Evolutionary conservation across 2,113 vertebrate species (phyloP).

Genomic region (Dissostichus mawsoni): DNA sequence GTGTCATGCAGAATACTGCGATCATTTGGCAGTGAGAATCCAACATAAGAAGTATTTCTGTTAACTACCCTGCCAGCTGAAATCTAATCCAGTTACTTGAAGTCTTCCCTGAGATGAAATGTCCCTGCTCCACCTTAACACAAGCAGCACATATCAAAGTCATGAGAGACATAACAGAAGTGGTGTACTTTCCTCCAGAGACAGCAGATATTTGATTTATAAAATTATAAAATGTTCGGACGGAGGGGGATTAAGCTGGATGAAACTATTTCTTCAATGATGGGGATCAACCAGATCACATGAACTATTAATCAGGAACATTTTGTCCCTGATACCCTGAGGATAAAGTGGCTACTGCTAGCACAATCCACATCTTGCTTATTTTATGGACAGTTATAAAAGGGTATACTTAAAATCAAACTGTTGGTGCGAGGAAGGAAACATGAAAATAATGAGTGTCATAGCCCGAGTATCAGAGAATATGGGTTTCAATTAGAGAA

Average conservation of each 20-base stretch:
- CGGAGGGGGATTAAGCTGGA: slow-evolving; percentile 65
- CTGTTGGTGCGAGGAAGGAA: slow-evolving; percentile 66
- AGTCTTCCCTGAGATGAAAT: slow-evolving; percentile 58
- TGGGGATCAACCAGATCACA: slow-evolving; percentile 81
- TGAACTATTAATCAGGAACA: slow-evolving; percentile 83
- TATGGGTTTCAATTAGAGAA: slow-evolving; percentile 59
- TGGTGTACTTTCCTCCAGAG: slow-evolving; percentile 66
- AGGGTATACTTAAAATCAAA: slow-evolving; percentile 80
- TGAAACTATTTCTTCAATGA: slow-evolving; percentile 77
- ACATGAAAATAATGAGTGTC: slow-evolving; percentile 73
- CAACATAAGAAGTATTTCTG: slow-evolving; percentile 66
- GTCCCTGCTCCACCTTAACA: slow-evolving; percentile 43
- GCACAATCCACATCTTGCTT: slow-evolving; percentile 82
- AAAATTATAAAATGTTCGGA: slow-evolving; percentile 52
- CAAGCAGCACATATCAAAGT: slow-evolving; percentile 50
- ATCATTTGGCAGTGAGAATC: slow-evolving; percentile 69
- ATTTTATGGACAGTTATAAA: slow-evolving; percentile 82
- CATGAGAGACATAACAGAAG: slow-evolving; percentile 58
- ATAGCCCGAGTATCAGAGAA: slow-evolving; percentile 27
- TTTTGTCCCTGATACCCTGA: slow-evolving; percentile 75
- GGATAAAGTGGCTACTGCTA: slow-evolving; percentile 69
- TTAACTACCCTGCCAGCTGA: slow-evolving; percentile 66
- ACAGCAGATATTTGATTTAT: slow-evolving; percentile 52
- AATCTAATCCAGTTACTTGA: slow-evolving; percentile 62
- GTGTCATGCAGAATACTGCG: slow-evolving; percentile 49